These are phyloP conservation scores for Xiphorhynchus erythropygius DNA, from an alignment of 2,797 vertebrate genomes.

Conservation along the genomic window DNA sequence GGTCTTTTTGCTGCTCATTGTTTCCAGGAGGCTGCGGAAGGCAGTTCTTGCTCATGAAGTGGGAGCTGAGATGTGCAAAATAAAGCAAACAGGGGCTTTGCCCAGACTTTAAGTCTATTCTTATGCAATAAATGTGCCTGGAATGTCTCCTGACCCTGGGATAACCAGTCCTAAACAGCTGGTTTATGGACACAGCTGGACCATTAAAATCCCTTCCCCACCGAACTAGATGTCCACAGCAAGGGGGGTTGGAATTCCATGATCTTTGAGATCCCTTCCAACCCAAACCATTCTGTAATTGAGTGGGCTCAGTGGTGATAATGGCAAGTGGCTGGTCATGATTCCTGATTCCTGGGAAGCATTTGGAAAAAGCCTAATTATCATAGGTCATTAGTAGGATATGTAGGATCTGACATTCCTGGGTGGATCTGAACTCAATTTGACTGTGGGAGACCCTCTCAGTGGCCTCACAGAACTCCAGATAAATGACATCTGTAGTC, in stretches of 20 bases:
- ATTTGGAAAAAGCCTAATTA: neutral
- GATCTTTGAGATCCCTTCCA: neutral
- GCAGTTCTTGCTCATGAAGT: neutral
- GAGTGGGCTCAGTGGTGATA: rapidly evolving
- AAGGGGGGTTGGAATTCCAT: neutral
- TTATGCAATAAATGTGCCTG: neutral
- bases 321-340: neutral
- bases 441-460: rapidly evolving
- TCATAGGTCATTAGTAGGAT: neutral
- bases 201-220: neutral
- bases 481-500: neutral
- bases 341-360: neutral
- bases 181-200: no score
- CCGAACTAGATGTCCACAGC: rapidly evolving
- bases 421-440: neutral
- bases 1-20: neutral
- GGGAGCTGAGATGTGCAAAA: conserved; percentile 39
- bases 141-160: neutral
- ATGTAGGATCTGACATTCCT: no score
- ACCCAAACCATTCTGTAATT: neutral
- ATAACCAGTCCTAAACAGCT: neutral
- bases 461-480: neutral
- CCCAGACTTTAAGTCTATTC: neutral
- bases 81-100: neutral
- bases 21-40: conserved; percentile 30